A percentile compares a stretch with the other conserved stretches of the same genome.
These are phyloP conservation scores for Drosophila bipectinata DNA, from an alignment of 1,140 invertebrate genomes.

Conservation along the genomic window DNA sequence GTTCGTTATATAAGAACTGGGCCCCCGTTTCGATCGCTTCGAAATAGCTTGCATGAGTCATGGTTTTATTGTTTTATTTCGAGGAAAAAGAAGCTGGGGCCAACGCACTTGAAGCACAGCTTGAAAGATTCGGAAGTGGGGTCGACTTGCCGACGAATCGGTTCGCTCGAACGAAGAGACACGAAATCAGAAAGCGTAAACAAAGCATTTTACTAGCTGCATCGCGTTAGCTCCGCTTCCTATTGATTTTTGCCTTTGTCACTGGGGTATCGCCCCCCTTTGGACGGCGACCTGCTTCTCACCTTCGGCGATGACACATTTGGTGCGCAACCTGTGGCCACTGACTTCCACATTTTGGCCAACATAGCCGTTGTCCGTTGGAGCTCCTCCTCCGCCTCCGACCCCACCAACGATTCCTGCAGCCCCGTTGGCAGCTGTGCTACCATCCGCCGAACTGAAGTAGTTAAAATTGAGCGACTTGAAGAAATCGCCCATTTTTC, in stretches of 20 bases:
- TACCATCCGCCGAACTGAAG: slow-evolving; percentile 86
- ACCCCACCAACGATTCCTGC: slow-evolving; percentile 30
- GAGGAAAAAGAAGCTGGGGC: neutral
- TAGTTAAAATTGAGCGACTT: slow-evolving; percentile 93
- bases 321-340: slow-evolving; percentile 94
- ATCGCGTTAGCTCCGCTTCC: slow-evolving; percentile 28
- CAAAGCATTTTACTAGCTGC: slow-evolving; percentile 26
- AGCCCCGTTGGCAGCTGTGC: slow-evolving; percentile 44
- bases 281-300: neutral
- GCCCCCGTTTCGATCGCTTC: slow-evolving; percentile 1
- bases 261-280: slow-evolving; percentile 1
- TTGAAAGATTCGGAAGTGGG: neutral
- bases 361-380: slow-evolving; percentile 93
- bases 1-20: slow-evolving; percentile 31
- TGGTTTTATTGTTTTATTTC: slow-evolving; percentile 11
- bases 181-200: slow-evolving; percentile 66
- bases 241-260: slow-evolving; percentile 61
- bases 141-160: neutral
- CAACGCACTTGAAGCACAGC: slow-evolving; percentile 1
- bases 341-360: slow-evolving; percentile 95
- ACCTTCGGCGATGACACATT: slow-evolving; percentile 97
- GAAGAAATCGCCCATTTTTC: slow-evolving; percentile 92
- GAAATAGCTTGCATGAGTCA: slow-evolving; percentile 42
- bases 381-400: slow-evolving; percentile 28
- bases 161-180: neutral